Conservation (phyloP, 2,888 invertebrate species). For the Drosophila tripunctata region DNA sequence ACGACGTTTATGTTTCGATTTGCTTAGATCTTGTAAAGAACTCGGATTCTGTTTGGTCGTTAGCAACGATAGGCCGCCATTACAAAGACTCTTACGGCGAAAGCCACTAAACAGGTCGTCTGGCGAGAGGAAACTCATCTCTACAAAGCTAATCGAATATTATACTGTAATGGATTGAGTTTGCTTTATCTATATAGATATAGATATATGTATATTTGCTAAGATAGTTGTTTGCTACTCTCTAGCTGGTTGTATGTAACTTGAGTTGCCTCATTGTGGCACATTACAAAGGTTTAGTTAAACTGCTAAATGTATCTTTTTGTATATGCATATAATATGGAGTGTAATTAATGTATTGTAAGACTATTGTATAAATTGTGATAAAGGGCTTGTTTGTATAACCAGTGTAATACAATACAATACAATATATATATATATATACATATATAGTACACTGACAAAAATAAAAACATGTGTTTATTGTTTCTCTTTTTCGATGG, state of each 20-base stretch:
- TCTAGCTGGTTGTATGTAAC: slow-evolving; percentile 16
- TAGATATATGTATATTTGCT: slow-evolving; percentile 1
- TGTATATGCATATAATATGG: neutral
- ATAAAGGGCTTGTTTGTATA: slow-evolving; percentile 12
- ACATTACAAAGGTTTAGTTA: slow-evolving; percentile 19
- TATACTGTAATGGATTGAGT: slow-evolving; percentile 5
- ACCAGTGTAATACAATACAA: slow-evolving; percentile 13
- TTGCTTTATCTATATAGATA: too few relatives aligned
- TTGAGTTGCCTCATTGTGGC: slow-evolving; percentile 21
- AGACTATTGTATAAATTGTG: slow-evolving; percentile 1
- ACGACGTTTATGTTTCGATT: slow-evolving; percentile 79
- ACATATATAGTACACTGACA: neutral
- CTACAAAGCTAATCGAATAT: neutral
- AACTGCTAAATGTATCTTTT: neutral
- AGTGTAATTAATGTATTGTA: slow-evolving; percentile 9
- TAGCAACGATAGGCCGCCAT: slow-evolving; percentile 75
- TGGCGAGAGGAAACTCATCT: slow-evolving; percentile 82
- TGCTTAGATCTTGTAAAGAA: slow-evolving; percentile 63
- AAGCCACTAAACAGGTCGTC: slow-evolving; percentile 80
- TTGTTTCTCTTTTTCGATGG: neutral
- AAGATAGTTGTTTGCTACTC: slow-evolving; percentile 1
- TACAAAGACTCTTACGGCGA: slow-evolving; percentile 82
- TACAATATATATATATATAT: slow-evolving; percentile 7
- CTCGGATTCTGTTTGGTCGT: slow-evolving; percentile 53
- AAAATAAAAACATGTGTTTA: neutral